A percentile compares a stretch with the other conserved stretches of the same genome.
Evolutionary conservation across 2,888 invertebrate genomes (phyloP).

Genomic region (Rhaphigaster nebulosa): DNA sequence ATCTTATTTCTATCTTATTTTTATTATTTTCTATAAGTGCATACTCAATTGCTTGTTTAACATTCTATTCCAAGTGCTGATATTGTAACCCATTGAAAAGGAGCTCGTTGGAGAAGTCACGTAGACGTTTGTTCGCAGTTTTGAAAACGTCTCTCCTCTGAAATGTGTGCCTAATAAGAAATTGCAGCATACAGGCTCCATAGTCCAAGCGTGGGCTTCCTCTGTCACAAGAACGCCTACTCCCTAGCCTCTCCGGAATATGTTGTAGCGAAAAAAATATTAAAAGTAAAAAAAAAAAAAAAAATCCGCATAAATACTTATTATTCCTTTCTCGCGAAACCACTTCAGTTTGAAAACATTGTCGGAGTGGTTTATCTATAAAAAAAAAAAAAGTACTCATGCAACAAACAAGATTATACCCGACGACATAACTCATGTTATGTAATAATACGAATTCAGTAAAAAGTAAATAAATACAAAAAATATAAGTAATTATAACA

Average conservation of each 20-base stretch:
- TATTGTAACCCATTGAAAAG: not conserved
- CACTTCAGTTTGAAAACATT: not conserved
- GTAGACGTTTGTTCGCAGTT: not conserved
- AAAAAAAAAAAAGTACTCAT: not conserved
- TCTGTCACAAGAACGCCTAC: not conserved
- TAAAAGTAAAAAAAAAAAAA: not conserved
- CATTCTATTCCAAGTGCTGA: not conserved
- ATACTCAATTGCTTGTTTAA: not conserved
- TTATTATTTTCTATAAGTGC: not conserved
- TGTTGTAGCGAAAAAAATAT: not conserved
- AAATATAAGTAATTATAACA: not conserved
- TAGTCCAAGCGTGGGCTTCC: not conserved
- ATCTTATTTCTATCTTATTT: not conserved
- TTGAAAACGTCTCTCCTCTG: not conserved
- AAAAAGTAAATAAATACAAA: no score
- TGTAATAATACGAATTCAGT: not conserved
- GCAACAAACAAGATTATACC: not conserved
- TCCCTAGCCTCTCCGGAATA: not conserved
- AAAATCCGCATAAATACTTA: not conserved
- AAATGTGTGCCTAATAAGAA: not conserved
- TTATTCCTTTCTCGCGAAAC: not conserved
- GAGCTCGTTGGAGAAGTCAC: not conserved
- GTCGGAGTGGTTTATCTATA: not conserved
- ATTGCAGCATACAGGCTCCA: not conserved
- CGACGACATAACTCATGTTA: not conserved